Base-by-base conservation (phyloP, 2,888 invertebrate genomes). In the Cotesia congregata region DNA sequence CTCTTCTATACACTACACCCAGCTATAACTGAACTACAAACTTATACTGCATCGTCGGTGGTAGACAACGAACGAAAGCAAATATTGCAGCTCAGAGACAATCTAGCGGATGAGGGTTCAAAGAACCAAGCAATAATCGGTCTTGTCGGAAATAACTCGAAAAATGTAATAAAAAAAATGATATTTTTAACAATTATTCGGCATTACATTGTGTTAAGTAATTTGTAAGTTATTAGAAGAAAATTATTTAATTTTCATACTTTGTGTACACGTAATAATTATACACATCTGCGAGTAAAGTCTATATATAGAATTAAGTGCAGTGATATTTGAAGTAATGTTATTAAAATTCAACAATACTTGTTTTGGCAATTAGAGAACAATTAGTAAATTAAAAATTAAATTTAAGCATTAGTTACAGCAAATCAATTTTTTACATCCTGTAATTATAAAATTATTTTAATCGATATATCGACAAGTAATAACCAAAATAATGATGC, bases 121-220 rank as follows among this genome's bases (percentile, higher is more conserved):
- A 50, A 50, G 50, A 50, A 50, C 50, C 50, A 50, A 12, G 50
- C 50, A 50, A 12, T 50, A 50, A 50, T 12, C 50, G 50, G 61
- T 71, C 30, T 9, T 20, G 59, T 59, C 60, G 71, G 60, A 61
- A 71, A 71, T 59, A 71, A 71, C 60, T 15, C 7, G 12, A 50
- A 12, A 50, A 50, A 50, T 50, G 12, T 50, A 50, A 50, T 50
- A 50, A 50, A 12, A 12, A 50, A 50, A 50, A 50, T 12, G 12
- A 50, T 50, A 9, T n/a, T 15, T 60, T n/a, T 50, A 60, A 71
- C 6, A 70, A 70, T 41, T 20, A 70, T 30, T 38, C 12, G 17
- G 59, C 17, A 71, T 61, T 71, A 0, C 3, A 30, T 3, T 30
- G 3, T 2, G 30, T 2, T 30, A 30, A 30, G 30, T 30, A 30